Evolutionary conservation across 2,797 vertebrate genomes (phyloP).

Genomic region (Phoeniculus purpureus): DNA sequence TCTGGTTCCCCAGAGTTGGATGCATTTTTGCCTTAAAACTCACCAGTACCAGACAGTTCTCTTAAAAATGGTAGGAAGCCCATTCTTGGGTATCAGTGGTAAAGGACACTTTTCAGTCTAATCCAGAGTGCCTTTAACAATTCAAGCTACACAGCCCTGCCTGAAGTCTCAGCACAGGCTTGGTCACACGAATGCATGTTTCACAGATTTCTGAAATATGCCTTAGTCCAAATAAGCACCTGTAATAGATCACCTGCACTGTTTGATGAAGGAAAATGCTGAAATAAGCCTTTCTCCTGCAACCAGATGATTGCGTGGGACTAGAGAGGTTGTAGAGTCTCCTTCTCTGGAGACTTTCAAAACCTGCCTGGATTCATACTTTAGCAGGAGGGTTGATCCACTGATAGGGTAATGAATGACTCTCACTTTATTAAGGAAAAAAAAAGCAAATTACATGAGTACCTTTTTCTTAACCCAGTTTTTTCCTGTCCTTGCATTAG

Average conservation of each 20-base stretch:
- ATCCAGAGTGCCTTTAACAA: neutral
- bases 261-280: neutral
- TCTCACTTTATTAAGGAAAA: neutral
- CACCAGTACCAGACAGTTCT: neutral
- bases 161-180: neutral
- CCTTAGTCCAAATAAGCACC: neutral
- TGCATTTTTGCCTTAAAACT: neutral
- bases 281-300: neutral
- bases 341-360: too few species aligned
- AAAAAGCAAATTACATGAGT: neutral
- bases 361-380: too few species aligned
- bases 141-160: neutral
- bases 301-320: neutral
- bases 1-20: neutral
- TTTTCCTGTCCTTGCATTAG: neutral
- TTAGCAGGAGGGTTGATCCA: too few species aligned
- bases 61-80: neutral
- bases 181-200: neutral
- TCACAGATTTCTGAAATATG: neutral
- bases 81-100: neutral
- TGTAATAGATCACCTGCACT: neutral
- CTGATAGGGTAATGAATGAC: neutral
- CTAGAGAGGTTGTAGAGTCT: too few species aligned
- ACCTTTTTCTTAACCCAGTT: neutral
- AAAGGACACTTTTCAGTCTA: neutral